Evolutionary conservation across 2,797 vertebrate genomes (phyloP).

Genomic region (Chaenodraco wilsoni): DNA sequence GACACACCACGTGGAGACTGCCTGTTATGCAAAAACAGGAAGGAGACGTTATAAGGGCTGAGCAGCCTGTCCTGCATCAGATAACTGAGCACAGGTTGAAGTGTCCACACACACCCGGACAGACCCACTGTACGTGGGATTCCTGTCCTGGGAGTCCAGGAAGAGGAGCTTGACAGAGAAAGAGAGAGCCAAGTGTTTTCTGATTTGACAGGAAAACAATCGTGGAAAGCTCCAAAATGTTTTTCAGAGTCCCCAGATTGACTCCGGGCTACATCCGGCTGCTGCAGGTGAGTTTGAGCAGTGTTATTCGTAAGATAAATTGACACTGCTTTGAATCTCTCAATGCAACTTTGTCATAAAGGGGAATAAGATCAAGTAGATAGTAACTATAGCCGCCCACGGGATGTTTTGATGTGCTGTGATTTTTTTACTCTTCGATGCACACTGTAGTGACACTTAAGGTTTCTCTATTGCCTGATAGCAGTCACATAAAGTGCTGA

Average conservation of each 20-base stretch:
- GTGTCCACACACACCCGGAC: conserved; percentile 17
- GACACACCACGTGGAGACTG: conserved; percentile 59
- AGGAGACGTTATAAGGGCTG: conserved; percentile 62
- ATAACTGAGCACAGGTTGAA: conserved; percentile 40
- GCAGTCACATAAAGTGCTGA: conserved; percentile 15
- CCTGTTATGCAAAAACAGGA: conserved; percentile 66
- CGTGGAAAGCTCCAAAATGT: conserved; percentile 60
- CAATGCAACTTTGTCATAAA: background rate
- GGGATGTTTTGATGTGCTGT: background rate
- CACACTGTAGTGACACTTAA: background rate
- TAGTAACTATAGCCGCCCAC: background rate
- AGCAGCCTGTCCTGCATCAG: conserved; percentile 40
- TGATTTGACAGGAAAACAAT: conserved; percentile 30
- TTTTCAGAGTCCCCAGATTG: conserved; percentile 73
- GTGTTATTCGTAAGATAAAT: background rate
- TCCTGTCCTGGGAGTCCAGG: conserved; percentile 55
- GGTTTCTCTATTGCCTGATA: background rate
- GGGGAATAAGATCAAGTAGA: background rate
- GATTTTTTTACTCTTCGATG: conserved; percentile 8
- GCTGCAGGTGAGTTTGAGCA: conserved; percentile 76
- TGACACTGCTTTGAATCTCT: background rate
- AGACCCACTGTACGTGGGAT: conserved; percentile 46
- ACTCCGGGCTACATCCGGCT: conserved; percentile 79
- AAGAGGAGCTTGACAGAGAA: conserved; percentile 40
- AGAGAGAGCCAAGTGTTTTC: conserved; percentile 10